phyloP scores from a whole-genome alignment of 2,797 vertebrate genomes.

The Erithacus rubecula region DNA sequence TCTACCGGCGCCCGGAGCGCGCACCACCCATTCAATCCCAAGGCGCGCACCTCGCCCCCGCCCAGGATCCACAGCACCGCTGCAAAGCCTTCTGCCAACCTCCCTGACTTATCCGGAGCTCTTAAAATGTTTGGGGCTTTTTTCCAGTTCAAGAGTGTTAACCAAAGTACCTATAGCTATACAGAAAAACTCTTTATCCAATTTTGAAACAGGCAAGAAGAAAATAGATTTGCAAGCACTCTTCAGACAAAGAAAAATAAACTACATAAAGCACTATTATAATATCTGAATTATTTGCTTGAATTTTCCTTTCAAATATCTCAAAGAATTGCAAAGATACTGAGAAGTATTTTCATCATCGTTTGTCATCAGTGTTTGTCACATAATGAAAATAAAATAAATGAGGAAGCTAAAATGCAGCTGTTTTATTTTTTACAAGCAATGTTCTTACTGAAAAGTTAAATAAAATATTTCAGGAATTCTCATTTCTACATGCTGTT shows the following conservation, averaged over 20 bases:
- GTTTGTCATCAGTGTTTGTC: background rate
- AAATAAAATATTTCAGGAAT: background rate
- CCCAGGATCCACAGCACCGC: background rate
- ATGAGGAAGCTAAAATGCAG: background rate
- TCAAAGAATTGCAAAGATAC: background rate
- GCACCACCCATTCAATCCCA: fast-evolving
- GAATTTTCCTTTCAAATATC: background rate
- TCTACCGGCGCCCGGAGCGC: background rate
- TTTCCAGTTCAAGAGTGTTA: background rate
- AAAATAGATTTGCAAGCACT: background rate
- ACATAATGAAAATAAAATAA: background rate
- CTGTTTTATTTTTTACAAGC: background rate
- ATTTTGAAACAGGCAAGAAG: background rate
- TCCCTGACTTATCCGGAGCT: background rate
- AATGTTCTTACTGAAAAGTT: background rate
- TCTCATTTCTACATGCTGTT: background rate
- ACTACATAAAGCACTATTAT: background rate
- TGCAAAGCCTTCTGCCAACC: background rate
- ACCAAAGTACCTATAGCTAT: background rate
- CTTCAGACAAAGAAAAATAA: background rate
- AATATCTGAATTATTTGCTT: background rate
- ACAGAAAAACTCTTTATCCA: background rate
- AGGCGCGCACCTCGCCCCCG: too few species aligned
- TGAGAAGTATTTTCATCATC: background rate
- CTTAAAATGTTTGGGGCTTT: background rate